These are phyloP conservation scores for Halichoerus grypus DNA, from an alignment of 2,113 vertebrate genomes.

Conservation along the genomic window DNA sequence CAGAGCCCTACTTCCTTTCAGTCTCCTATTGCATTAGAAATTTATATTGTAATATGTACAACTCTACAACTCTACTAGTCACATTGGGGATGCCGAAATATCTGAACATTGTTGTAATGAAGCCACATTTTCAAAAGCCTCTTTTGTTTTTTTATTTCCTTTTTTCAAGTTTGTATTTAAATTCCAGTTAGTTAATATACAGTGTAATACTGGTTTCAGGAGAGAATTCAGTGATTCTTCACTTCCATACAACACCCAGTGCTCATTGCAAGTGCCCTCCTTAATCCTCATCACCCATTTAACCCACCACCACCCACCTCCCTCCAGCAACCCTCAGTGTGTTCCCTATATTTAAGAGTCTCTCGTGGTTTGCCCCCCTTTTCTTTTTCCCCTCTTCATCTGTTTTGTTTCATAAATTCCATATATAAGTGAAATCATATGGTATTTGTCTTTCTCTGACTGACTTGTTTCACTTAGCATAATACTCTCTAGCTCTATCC, in stretches of 20 bases:
- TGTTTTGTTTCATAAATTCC: neutral
- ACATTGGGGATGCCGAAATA: neutral
- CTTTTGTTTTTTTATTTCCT: too few species aligned
- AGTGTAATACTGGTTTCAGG: neutral
- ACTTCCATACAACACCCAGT: neutral
- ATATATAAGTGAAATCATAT: neutral
- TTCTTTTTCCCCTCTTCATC: neutral
- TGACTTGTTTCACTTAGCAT: neutral
- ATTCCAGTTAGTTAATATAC: neutral
- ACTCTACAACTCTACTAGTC: fast-evolving
- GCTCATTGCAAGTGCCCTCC: neutral
- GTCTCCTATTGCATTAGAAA: neutral
- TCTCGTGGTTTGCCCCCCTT: neutral
- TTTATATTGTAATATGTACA: neutral
- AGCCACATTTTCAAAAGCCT: neutral
- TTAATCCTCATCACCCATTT: neutral
- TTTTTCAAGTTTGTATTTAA: neutral
- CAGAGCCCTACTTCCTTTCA: neutral
- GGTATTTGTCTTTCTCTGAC: neutral
- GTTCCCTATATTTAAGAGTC: neutral
- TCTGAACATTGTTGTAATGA: too few species aligned
- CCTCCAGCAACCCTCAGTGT: neutral
- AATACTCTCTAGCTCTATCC: neutral
- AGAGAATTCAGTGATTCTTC: neutral
- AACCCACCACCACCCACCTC: neutral